A percentile compares a stretch with the other conserved stretches of the same genome.
Evolutionary conservation across 2,888 invertebrate genomes (phyloP).

Genomic region (Diplolepis rosae): DNA sequence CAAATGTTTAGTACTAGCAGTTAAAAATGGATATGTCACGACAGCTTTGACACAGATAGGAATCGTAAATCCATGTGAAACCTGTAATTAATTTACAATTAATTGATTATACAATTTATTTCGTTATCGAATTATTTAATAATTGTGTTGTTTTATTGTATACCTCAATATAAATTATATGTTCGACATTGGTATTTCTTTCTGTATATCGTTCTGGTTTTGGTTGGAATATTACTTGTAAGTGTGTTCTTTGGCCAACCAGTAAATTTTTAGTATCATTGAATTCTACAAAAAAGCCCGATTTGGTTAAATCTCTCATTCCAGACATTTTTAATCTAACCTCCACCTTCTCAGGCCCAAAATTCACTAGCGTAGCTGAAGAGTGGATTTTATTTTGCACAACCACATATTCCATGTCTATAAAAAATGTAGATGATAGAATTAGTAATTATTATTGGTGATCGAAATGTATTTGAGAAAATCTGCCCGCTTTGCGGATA

Average conservation of each 20-base stretch:
- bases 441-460: too few species aligned
- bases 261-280: constrained; percentile 71
- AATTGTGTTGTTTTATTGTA: neutral
- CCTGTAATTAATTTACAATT: constrained; percentile 70
- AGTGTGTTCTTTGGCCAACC: constrained; percentile 74
- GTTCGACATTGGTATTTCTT: neutral
- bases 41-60: constrained; percentile 77
- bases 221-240: constrained; percentile 77
- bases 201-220: constrained; percentile 52
- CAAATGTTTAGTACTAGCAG: constrained; percentile 72
- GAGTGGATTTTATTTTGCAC: neutral
- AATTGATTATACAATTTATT: too few species aligned
- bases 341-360: constrained; percentile 75
- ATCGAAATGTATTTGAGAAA: too few species aligned
- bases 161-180: constrained; percentile 11
- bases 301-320: constrained; percentile 48
- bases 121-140: neutral
- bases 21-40: constrained; percentile 77
- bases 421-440: too few species aligned
- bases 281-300: constrained; percentile 67
- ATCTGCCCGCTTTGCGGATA: too few species aligned
- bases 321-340: constrained; percentile 69
- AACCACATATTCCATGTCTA: constrained; percentile 1
- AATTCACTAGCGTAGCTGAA: constrained; percentile 73
- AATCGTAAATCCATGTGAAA: constrained; percentile 77